Evolutionary conservation across 2,797 vertebrate genomes (phyloP).

Genomic region (Rhyacichthys aspro): DNA sequence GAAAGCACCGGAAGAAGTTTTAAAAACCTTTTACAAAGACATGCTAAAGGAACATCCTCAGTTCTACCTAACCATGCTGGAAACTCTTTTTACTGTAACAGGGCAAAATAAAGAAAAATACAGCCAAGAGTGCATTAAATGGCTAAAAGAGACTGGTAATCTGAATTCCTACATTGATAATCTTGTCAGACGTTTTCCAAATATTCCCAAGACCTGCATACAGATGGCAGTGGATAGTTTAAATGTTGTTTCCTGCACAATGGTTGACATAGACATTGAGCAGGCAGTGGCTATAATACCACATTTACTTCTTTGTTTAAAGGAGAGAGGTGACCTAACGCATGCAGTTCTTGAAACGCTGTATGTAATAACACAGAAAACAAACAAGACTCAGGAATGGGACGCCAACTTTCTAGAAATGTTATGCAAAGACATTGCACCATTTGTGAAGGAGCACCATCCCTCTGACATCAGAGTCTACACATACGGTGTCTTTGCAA

Average conservation of each 20-base stretch:
- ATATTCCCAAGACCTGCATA: fast-evolving
- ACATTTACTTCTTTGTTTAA: constrained; percentile 32
- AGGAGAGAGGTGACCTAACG: fast-evolving
- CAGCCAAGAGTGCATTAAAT: constrained; percentile 33
- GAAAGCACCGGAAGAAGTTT: constrained; percentile 30
- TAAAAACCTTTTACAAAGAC: background rate
- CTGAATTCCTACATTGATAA: constrained; percentile 37
- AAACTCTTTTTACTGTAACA: background rate
- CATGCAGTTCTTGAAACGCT: background rate
- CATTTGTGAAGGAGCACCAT: background rate
- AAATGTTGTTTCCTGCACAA: constrained; percentile 31
- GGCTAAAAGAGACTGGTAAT: constrained; percentile 51
- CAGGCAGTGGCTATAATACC: constrained; percentile 23
- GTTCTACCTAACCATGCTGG: constrained; percentile 28
- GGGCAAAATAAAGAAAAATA: fast-evolving
- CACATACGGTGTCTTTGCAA: constrained; percentile 47
- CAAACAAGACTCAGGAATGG: constrained; percentile 23
- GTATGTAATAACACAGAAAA: constrained; percentile 61
- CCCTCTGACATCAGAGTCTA: background rate
- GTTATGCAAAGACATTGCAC: constrained; percentile 20
- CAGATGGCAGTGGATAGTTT: fast-evolving
- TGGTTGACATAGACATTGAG: constrained; percentile 47
- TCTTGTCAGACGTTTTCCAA: constrained; percentile 43
- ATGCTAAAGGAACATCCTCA: constrained; percentile 57
- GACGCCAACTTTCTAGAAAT: background rate